Percentiles rank a stretch among this genome's conserved stretches.
These are phyloP conservation scores for Castor canadensis DNA, from an alignment of 2,113 vertebrate species.

Conservation along the genomic window DNA sequence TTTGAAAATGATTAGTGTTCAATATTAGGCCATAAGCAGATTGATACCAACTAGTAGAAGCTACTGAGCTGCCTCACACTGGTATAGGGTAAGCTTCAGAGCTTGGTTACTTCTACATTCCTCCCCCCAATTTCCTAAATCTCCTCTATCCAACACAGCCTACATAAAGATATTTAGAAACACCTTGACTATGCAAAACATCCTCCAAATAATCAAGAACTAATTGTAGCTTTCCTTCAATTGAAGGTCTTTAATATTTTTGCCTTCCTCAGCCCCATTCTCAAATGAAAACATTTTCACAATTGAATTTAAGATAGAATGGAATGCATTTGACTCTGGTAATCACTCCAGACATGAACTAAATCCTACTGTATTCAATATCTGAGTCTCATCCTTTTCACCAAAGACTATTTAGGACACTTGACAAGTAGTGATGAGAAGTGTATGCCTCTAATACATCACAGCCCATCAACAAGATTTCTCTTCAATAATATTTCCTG, in stretches of 20 bases:
- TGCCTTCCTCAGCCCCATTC: not conserved
- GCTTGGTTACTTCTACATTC: not conserved
- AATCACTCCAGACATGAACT: not conserved
- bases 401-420: not conserved
- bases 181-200: not conserved
- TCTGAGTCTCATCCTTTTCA: not conserved
- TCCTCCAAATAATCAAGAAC: not conserved
- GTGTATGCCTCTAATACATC: not conserved
- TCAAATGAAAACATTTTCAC: not conserved
- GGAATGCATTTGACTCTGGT: not conserved
- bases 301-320: not conserved
- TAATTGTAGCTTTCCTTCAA: not conserved
- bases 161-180: not conserved
- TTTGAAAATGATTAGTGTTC: not conserved
- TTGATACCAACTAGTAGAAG: fast-evolving
- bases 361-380: not conserved
- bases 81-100: not conserved
- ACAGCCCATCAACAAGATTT: not conserved
- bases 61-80: fast-evolving
- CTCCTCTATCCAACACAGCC: fast-evolving
- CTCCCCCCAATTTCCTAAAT: fast-evolving
- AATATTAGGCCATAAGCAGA: not conserved
- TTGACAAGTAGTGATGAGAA: not conserved
- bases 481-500: not conserved
- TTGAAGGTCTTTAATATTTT: not conserved